A percentile compares a stretch with the other conserved stretches of the same genome.
These are phyloP conservation scores for Dorcus hopei DNA, from an alignment of 2,888 invertebrate species.

Conservation along the genomic window DNA sequence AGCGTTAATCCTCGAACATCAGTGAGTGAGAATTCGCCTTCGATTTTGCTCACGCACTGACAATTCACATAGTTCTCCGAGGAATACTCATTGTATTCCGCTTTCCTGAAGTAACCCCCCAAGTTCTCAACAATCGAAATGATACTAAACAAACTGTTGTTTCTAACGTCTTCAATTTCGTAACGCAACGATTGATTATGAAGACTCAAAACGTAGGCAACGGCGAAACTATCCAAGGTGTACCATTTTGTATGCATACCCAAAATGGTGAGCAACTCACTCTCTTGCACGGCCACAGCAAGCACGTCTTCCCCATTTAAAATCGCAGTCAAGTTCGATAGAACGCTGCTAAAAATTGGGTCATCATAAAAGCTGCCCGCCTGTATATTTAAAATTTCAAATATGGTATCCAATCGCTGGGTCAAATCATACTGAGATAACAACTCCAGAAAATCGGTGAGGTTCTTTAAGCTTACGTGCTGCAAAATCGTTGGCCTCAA, in stretches of 20 bases:
- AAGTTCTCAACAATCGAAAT: no score
- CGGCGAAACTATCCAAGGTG: neutral
- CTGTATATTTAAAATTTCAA: slow-evolving; percentile 10
- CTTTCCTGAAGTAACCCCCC: no score
- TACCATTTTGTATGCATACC: neutral
- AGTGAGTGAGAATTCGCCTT: no score
- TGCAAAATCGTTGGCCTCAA: slow-evolving; percentile 1
- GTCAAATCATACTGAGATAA: neutral
- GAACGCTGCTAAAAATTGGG: slow-evolving; percentile 10
- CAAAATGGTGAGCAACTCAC: slow-evolving; percentile 13
- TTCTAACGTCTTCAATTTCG: neutral
- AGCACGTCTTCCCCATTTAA: slow-evolving; percentile 17
- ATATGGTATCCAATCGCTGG: slow-evolving; percentile 12
- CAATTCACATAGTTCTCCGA: no score
- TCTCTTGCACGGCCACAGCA: slow-evolving; percentile 11
- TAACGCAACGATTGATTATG: neutral
- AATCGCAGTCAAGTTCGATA: slow-evolving; percentile 8
- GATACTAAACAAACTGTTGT: no score
- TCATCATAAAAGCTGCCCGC: slow-evolving; percentile 8
- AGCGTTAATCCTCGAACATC: no score
- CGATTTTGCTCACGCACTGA: no score
- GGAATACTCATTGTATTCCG: no score
- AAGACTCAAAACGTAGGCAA: slow-evolving; percentile 2
- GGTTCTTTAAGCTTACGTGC: neutral
- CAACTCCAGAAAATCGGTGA: neutral